These are phyloP conservation scores for Pseudolycoriella hygida DNA, from an alignment of 2,888 invertebrate genomes.

Conservation along the genomic window DNA sequence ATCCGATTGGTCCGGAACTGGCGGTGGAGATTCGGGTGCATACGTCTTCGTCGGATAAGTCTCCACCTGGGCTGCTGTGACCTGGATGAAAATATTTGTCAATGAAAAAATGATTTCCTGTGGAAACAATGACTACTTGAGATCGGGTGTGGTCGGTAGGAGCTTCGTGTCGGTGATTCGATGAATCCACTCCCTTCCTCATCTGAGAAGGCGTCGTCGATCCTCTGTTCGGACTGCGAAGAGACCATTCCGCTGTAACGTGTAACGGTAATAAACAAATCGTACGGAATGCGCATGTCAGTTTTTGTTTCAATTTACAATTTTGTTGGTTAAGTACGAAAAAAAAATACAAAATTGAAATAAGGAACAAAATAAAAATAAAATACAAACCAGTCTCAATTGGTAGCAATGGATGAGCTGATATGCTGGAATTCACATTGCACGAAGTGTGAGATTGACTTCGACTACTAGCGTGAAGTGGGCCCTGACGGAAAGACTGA, in stretches of 20 bases:
- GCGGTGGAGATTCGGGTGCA: constrained; percentile 27
- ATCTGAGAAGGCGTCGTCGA: constrained; percentile 73
- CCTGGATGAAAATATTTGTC: constrained; percentile 14
- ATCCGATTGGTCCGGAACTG: constrained; percentile 28
- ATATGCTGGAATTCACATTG: constrained; percentile 73
- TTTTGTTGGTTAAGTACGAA: constrained; percentile 8
- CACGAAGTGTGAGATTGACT: constrained; percentile 39
- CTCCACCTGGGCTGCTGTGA: constrained; percentile 34
- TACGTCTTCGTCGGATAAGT: constrained; percentile 31
- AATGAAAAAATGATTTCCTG: not conserved
- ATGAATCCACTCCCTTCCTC: constrained; percentile 52
- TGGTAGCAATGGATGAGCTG: constrained; percentile 87
- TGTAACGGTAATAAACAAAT: no score
- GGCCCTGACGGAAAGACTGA: constrained; percentile 76
- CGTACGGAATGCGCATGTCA: no score
- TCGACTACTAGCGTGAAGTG: constrained; percentile 32
- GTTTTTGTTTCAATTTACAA: no score
- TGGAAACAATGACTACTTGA: constrained; percentile 30
- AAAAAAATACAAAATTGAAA: constrained; percentile 14
- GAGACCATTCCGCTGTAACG: constrained; percentile 29
- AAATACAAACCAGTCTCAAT: constrained; percentile 52
- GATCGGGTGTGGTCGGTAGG: constrained; percentile 34
- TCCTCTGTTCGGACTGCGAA: constrained; percentile 31
- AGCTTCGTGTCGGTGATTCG: constrained; percentile 31
- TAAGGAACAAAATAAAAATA: constrained; percentile 16